phyloP scores from a whole-genome alignment of 2,113 vertebrate species.

The Eupsittula cactorum region DNA sequence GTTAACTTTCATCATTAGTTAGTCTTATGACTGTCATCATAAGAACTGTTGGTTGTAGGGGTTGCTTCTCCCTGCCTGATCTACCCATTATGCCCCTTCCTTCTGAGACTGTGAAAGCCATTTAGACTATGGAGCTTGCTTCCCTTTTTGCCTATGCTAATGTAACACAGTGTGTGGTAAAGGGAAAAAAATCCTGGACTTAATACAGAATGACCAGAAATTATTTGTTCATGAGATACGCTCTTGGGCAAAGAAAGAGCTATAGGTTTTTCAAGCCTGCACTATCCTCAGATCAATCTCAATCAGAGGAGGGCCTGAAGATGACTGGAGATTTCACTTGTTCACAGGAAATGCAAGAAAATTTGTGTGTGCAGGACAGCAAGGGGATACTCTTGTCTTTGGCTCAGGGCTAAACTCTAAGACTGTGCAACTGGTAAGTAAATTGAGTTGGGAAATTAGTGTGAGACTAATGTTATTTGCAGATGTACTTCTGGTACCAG shows the following conservation, averaged over 20 bases:
- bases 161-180: not conserved
- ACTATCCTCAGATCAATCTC: not conserved
- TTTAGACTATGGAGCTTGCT: not conserved
- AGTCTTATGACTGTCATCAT: not conserved
- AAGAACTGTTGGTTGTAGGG: not conserved
- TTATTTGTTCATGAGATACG: accelerated
- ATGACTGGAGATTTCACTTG: not conserved
- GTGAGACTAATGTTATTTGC: not conserved
- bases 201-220: not conserved
- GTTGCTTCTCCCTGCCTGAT: not conserved
- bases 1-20: not conserved
- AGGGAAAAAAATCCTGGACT: not conserved
- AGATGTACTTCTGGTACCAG: not conserved
- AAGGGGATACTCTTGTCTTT: not conserved
- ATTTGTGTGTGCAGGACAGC: not conserved
- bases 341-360: not conserved
- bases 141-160: not conserved
- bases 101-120: not conserved
- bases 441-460: not conserved
- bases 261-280: not conserved
- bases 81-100: not conserved
- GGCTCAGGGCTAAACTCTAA: not conserved
- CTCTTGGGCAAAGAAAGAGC: not conserved
- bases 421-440: not conserved
- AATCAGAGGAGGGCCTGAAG: not conserved